Conservation (phyloP, 2,797 vertebrate species). For the Lepilemur ruficaudatus region DNA sequence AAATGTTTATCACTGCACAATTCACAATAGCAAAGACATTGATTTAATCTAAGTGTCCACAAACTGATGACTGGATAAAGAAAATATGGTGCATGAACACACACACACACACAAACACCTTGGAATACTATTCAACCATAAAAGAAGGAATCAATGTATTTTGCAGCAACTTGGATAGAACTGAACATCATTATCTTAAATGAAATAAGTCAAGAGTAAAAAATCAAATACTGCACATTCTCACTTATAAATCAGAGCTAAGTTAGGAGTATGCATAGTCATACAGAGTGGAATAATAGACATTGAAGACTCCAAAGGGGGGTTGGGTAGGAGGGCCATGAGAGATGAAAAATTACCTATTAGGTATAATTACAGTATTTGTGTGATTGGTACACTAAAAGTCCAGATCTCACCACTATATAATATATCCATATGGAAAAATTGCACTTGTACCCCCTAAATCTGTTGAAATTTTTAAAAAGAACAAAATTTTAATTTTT, state of each 20-base stretch:
- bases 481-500: neutral
- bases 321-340: no score
- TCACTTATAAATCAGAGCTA: neutral
- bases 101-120: no score
- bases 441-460: neutral
- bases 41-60: neutral
- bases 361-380: neutral
- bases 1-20: neutral
- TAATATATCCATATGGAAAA: neutral
- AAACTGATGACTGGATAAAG: neutral
- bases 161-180: neutral
- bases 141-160: neutral
- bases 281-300: neutral
- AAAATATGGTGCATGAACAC: neutral
- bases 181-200: neutral
- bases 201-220: neutral
- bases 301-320: neutral
- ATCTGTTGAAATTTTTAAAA: neutral
- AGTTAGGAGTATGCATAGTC: neutral
- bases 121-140: neutral
- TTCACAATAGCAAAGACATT: neutral
- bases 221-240: neutral
- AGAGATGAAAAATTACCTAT: neutral
- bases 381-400: neutral
- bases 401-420: neutral